Conservation (phyloP, 1,140 invertebrate species). For the Penaeus chinensis region DNA sequence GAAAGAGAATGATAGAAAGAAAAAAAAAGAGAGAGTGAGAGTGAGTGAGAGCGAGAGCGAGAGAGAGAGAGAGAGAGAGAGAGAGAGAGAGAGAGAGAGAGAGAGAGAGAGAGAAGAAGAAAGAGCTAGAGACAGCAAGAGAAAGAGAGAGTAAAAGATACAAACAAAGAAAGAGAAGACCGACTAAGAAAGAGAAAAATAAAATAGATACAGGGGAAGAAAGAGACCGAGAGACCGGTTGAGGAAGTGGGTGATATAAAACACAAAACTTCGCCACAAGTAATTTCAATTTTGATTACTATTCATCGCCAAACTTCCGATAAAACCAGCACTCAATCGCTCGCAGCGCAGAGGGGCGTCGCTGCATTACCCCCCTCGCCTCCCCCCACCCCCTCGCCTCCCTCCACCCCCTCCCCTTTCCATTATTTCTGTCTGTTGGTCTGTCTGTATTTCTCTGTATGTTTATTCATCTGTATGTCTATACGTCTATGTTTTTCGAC, state of each 20-base stretch:
- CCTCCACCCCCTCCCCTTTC: conserved; percentile 7
- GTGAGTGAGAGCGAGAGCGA: not conserved
- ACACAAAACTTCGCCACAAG: no score
- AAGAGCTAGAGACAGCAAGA: conserved; percentile 10
- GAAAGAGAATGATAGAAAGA: not conserved
- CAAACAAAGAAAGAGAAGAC: not conserved
- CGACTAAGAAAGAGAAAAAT: not conserved
- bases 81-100: conserved; percentile 23
- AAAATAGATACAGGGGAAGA: not conserved
- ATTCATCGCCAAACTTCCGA: no score
- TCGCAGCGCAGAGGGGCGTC: not conserved
- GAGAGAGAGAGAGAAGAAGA: not conserved
- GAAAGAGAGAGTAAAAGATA: not conserved
- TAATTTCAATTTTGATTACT: no score
- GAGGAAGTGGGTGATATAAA: not conserved
- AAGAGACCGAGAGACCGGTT: not conserved
- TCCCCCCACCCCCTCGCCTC: not conserved
- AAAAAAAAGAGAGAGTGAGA: not conserved
- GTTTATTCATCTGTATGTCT: not conserved
- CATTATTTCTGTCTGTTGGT: not conserved
- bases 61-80: conserved; percentile 5
- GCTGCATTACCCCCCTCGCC: not conserved
- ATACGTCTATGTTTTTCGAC: not conserved
- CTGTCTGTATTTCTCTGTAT: not conserved
- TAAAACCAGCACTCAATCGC: not conserved